Evolutionary conservation across 2,797 vertebrate species (phyloP), one percentile per base, ranked within the genome.

Genomic region (Chaunax sp.): DNA sequence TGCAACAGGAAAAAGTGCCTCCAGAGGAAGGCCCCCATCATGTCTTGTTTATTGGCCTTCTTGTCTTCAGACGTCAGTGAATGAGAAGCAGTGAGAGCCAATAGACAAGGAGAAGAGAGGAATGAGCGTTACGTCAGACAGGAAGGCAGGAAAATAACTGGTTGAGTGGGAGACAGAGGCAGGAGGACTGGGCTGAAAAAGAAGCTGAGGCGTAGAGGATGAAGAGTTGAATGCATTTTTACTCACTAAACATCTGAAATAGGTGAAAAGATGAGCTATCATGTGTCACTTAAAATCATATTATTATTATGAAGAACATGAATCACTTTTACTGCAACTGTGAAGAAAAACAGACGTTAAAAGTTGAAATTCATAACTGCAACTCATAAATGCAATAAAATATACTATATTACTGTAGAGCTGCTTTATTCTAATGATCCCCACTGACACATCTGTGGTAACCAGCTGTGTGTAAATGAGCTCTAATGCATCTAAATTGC

Each of bases 211-310:
- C 92, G 94, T 90, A 92, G 94, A 92, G 91, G 92, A 57, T 33
- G 1, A 77, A 92, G 92, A 95, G 94, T 95, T 96, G 97, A 99
- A 98, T 98, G 97, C 97, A 99, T 98, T 98, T 98, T 98, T 98
- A 98, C 97, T 96, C 95, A 95, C 78, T 66, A 56, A 72, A 82
- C 90, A 95, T 92, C 93, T 92, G 84, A 89, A 64, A 64, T 26
- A 68, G 41, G 47, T 16, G 40, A 26, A 49, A 47, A n/a, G 20
- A 41, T 23, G n/a, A n/a, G n/a, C n/a, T n/a, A n/a, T n/a, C n/a
- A n/a, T n/a, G n/a, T n/a, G 5, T 44, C 51, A 61, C 47, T 15
- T 30, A 8, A 40, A 65, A 63, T 43, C 15, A 4, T n/a, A n/a
- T n/a, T n/a, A n/a, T n/a, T n/a, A n/a, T n/a, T n/a, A n/a, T n/a